These are phyloP conservation scores for Hemaris fuciformis DNA, from an alignment of 2,888 invertebrate species.

Conservation along the genomic window DNA sequence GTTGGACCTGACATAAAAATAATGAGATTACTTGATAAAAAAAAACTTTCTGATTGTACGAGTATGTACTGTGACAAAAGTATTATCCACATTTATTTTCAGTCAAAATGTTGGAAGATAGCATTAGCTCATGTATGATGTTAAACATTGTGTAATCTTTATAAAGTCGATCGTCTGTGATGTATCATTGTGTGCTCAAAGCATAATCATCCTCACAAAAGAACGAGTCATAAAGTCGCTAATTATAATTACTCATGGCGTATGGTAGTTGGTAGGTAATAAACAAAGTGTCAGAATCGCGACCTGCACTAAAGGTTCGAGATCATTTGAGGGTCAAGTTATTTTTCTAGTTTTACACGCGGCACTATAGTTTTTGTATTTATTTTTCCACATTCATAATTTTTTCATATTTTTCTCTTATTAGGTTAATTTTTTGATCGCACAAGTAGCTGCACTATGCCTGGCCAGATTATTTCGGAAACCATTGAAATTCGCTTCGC, in stretches of 20 bases:
- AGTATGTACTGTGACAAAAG: too few species aligned
- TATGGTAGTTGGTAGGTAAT: too few species aligned
- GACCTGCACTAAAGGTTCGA: not conserved
- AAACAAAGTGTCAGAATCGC: not conserved
- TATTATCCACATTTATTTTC: not conserved
- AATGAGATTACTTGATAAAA: too few species aligned
- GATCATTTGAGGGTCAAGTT: not conserved
- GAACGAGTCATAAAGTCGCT: not conserved
- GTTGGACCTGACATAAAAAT: too few species aligned
- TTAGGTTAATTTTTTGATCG: constrained; percentile 92
- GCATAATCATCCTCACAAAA: not conserved
- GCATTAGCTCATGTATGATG: not conserved
- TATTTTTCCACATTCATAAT: constrained; percentile 39
- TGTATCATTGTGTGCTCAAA: not conserved
- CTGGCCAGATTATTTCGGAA: constrained; percentile 90
- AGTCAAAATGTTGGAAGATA: not conserved
- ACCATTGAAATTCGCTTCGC: constrained; percentile 86
- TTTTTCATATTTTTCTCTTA: constrained; percentile 62
- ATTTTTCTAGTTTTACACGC: not conserved
- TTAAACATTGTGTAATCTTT: too few species aligned
- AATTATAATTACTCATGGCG: not conserved
- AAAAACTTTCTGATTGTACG: too few species aligned
- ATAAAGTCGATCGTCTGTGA: not conserved
- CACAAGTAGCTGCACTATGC: constrained; percentile 90
- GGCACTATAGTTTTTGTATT: constrained; percentile 42